Conservation (phyloP, 2,888 invertebrate species). For the Patella caerulea region DNA sequence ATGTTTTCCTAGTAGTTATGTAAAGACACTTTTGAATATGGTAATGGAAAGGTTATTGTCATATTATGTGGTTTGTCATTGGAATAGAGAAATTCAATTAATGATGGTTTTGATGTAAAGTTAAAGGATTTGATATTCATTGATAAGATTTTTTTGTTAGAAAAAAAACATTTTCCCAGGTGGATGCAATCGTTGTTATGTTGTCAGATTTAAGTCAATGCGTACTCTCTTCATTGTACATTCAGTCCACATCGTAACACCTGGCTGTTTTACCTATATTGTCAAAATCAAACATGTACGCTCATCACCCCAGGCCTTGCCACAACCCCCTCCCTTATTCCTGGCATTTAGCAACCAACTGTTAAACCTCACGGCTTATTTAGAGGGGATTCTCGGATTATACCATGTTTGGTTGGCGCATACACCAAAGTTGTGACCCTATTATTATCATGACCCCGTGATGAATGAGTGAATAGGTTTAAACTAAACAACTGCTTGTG, state of each 20-base stretch:
- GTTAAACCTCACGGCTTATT: neutral
- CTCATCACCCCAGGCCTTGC: neutral
- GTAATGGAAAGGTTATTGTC: no score
- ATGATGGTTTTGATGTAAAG: no score
- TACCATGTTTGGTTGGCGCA: neutral
- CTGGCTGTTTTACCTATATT: neutral
- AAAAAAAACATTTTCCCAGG: no score
- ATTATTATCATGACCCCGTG: neutral
- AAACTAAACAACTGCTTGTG: neutral
- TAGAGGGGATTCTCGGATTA: neutral
- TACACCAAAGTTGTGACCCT: conserved; percentile 4
- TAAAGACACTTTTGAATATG: no score
- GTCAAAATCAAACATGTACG: neutral
- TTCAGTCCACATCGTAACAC: neutral
- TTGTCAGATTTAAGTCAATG: no score
- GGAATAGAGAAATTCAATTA: no score
- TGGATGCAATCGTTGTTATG: no score
- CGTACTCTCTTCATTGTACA: neutral
- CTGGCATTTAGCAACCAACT: conserved; percentile 2
- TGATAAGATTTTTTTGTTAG: no score
- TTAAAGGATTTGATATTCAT: no score
- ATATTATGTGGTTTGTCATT: no score
- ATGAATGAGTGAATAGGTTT: neutral
- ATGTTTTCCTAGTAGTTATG: no score
- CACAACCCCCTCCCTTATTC: neutral